Percentiles rank a stretch among this genome's conserved stretches.
phyloP scores from a whole-genome alignment of 35 echinoderm and acorn worm genomes.

The Chiridota heheva region DNA sequence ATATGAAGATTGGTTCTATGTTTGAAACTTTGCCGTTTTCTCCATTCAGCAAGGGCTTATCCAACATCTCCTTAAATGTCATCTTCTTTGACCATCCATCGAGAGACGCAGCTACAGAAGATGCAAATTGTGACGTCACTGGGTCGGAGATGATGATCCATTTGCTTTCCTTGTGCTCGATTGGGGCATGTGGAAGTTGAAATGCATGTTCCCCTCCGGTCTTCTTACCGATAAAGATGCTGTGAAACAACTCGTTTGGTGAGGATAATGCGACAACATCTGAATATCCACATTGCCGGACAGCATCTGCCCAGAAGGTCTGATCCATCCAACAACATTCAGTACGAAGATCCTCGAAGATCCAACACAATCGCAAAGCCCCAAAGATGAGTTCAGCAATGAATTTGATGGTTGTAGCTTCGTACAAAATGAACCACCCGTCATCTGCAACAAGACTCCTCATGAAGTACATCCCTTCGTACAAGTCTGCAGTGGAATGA shows the following conservation, averaged over 20 bases:
- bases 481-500: conserved; percentile 73
- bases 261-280: conserved; percentile 79
- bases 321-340: conserved; percentile 77
- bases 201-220: conserved; percentile 29
- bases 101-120: background rate
- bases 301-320: conserved; percentile 51
- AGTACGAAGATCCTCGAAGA: conserved; percentile 70
- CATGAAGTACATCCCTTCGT: conserved; percentile 64
- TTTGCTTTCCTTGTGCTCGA: conserved; percentile 21
- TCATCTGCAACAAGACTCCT: conserved; percentile 72
- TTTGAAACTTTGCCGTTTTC: background rate
- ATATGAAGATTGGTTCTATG: conserved; percentile 27
- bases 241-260: conserved; percentile 79
- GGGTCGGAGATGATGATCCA: conserved; percentile 44
- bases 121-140: background rate
- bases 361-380: conserved; percentile 76
- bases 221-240: conserved; percentile 65
- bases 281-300: conserved; percentile 57
- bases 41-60: conserved; percentile 14
- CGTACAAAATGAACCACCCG: conserved; percentile 77
- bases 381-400: conserved; percentile 85
- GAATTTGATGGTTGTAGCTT: conserved; percentile 70
- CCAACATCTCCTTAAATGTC: background rate
- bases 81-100: background rate
- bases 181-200: background rate